Evolutionary conservation across 2,888 invertebrate genomes (phyloP).

Genomic region (Hyposoter didymator): DNA sequence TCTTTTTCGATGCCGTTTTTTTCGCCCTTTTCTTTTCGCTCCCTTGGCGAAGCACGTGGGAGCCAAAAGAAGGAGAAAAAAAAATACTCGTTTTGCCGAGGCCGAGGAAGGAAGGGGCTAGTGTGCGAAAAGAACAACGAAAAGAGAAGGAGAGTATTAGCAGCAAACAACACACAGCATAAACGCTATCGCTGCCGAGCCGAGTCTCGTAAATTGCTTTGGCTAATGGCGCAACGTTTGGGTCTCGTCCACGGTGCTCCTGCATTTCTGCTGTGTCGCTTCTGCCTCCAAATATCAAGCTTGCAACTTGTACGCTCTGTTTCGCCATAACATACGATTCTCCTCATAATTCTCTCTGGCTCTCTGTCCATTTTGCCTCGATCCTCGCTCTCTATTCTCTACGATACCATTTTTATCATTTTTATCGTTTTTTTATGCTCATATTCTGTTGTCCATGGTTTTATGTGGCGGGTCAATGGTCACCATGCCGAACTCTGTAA

Average conservation of each 20-base stretch:
- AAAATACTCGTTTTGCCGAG: slow-evolving; percentile 7
- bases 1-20: slow-evolving; percentile 3
- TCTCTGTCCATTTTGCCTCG: not conserved
- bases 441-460: slow-evolving; percentile 37
- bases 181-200: slow-evolving; percentile 69
- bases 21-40: not conserved
- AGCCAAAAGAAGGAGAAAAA: slow-evolving; percentile 11
- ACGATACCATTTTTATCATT: slow-evolving; percentile 42
- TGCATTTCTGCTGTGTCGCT: slow-evolving; percentile 39
- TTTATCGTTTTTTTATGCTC: slow-evolving; percentile 15
- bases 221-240: slow-evolving; percentile 77
- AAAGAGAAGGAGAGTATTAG: slow-evolving; percentile 30
- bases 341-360: slow-evolving; percentile 68
- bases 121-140: slow-evolving; percentile 28
- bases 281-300: slow-evolving; percentile 41
- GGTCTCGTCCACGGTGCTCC: slow-evolving; percentile 41
- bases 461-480: slow-evolving; percentile 26
- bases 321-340: slow-evolving; percentile 74
- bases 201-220: slow-evolving; percentile 77
- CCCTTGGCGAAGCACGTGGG: slow-evolving; percentile 15
- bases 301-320: slow-evolving; percentile 18
- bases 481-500: slow-evolving; percentile 43
- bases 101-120: slow-evolving; percentile 32
- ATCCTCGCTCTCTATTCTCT: not conserved
- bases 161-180: slow-evolving; percentile 65